Percentiles rank a stretch among this genome's conserved stretches.
phyloP scores from a whole-genome alignment of 1,140 invertebrate genomes.

The Myzus persicae region DNA sequence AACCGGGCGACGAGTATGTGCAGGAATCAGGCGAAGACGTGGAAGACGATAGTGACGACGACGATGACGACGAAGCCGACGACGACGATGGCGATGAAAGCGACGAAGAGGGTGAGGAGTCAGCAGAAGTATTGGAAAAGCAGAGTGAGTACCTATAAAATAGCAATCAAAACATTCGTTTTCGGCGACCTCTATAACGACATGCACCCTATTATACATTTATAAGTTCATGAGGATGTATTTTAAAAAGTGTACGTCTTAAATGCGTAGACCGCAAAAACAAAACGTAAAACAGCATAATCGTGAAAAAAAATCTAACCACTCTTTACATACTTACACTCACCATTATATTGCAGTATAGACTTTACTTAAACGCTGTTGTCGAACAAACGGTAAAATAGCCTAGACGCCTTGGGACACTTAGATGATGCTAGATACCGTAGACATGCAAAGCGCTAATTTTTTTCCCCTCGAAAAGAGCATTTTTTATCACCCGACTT shows the following conservation, averaged over 20 bases:
- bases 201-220: neutral
- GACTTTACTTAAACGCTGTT: neutral
- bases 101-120: constrained; percentile 41
- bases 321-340: neutral
- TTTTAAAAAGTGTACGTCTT: neutral
- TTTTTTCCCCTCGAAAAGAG: neutral
- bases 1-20: constrained; percentile 30
- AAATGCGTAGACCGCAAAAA: neutral
- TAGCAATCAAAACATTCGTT: neutral
- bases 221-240: neutral
- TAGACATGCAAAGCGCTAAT: constrained; percentile 7
- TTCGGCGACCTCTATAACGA: neutral
- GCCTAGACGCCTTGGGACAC: neutral
- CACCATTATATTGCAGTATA: neutral
- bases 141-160: constrained; percentile 35
- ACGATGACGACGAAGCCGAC: neutral
- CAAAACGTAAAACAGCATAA: neutral
- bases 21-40: constrained; percentile 13
- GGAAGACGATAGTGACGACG: neutral
- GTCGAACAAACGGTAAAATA: neutral
- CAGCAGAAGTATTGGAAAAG: constrained; percentile 43
- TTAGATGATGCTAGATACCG: neutral
- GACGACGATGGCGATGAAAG: constrained; percentile 5
- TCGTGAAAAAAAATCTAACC: neutral
- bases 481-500: neutral